Evolutionary conservation across 2,888 invertebrate genomes (phyloP).

Genomic region (Ectemnius cavifrons): DNA sequence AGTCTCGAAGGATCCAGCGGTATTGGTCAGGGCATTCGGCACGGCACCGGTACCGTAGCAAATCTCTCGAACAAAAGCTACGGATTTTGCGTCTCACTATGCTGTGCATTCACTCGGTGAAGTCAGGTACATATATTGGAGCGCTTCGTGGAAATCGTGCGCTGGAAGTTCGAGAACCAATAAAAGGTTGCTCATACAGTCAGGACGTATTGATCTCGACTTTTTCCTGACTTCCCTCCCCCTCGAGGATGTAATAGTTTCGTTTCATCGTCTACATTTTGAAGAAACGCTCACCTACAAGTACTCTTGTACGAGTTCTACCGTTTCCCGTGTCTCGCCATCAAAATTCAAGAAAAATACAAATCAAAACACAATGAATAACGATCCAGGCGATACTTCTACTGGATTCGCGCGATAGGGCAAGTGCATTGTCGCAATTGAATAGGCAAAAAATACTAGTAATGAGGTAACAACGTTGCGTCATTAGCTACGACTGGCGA

Average conservation of each 20-base stretch:
- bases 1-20: neutral
- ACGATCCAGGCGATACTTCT: no score
- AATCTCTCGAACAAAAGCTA: conserved; percentile 23
- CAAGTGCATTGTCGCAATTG: conserved; percentile 40
- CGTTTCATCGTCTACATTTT: no score
- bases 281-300: no score
- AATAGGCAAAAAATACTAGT: conserved; percentile 23
- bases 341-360: no score
- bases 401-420: neutral
- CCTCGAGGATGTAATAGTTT: no score
- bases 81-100: conserved; percentile 39
- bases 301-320: no score
- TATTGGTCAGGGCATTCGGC: conserved; percentile 5
- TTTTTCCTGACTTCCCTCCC: no score
- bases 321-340: no score
- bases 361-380: no score
- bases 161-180: neutral
- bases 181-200: neutral
- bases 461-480: conserved; percentile 48
- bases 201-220: neutral
- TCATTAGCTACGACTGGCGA: conserved; percentile 34
- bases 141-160: conserved; percentile 41
- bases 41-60: conserved; percentile 7
- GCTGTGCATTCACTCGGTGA: conserved; percentile 3
- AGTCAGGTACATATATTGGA: conserved; percentile 24